A percentile compares a stretch with the other conserved stretches of the same genome.
Evolutionary conservation across 1,140 invertebrate genomes (phyloP).

Genomic region (Solen grandis): DNA sequence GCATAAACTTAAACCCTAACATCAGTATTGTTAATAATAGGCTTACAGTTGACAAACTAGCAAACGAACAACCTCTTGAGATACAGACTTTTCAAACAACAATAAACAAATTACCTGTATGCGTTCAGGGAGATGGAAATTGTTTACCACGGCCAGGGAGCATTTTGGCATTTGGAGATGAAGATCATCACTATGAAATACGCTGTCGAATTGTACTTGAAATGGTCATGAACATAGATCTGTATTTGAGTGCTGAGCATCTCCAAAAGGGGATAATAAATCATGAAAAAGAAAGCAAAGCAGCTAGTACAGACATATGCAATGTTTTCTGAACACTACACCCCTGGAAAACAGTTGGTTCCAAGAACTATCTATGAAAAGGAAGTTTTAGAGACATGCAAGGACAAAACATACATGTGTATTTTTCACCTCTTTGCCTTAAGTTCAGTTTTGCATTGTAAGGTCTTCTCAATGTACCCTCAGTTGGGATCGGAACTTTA

Average conservation of each 20-base stretch:
- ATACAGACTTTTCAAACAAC: neutral
- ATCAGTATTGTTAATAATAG: neutral
- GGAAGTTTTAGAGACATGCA: slow-evolving; percentile 3
- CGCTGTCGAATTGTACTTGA: slow-evolving; percentile 25
- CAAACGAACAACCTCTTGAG: neutral
- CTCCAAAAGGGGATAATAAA: neutral
- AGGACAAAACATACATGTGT: slow-evolving; percentile 36
- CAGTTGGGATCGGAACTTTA: slow-evolving; percentile 3
- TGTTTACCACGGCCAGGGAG: slow-evolving; percentile 39
- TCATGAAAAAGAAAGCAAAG: slow-evolving; percentile 2
- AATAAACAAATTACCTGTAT: neutral
- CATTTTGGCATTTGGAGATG: slow-evolving; percentile 32
- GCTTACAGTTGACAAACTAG: neutral
- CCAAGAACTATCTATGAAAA: slow-evolving; percentile 27
- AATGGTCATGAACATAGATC: slow-evolving; percentile 16
- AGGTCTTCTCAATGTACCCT: slow-evolving; percentile 18
- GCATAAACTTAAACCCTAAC: neutral
- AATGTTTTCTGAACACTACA: slow-evolving; percentile 11
- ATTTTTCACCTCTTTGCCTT: slow-evolving; percentile 10
- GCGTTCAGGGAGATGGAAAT: slow-evolving; percentile 27
- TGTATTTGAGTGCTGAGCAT: neutral
- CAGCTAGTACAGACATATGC: slow-evolving; percentile 4
- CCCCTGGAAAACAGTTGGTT: slow-evolving; percentile 12
- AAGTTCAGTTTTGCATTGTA: slow-evolving; percentile 7
- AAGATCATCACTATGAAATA: slow-evolving; percentile 16